Conservation (phyloP, 2,888 invertebrate species). For the Troides aeacus region DNA sequence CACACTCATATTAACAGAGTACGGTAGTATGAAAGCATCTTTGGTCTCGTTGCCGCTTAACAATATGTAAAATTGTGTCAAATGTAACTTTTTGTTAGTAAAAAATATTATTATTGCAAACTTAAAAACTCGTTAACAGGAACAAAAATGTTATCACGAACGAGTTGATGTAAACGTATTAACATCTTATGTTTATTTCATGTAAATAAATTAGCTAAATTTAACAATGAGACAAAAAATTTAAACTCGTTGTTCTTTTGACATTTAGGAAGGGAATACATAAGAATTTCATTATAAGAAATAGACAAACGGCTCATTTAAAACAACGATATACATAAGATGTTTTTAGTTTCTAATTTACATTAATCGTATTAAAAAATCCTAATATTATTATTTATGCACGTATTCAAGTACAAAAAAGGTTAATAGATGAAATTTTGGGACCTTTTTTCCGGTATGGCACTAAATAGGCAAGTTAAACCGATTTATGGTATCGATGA, state of each 20-base stretch:
- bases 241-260: constrained; percentile 15
- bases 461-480: neutral
- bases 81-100: no score
- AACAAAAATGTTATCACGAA: neutral
- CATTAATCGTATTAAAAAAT: neutral
- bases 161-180: neutral
- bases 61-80: no score
- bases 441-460: no score
- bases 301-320: neutral
- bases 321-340: neutral
- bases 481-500: constrained; percentile 8
- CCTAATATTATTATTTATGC: neutral
- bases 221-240: neutral
- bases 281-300: constrained; percentile 1
- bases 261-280: constrained; percentile 10
- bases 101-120: neutral
- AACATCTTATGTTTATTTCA: constrained; percentile 8
- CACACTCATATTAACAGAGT: no score
- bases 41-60: no score
- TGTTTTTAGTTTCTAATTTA: neutral
- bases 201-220: constrained; percentile 18
- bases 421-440: no score
- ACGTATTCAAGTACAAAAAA: neutral
- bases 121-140: neutral
- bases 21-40: no score